Conservation (phyloP, 2,797 vertebrate genomes). For the Anguilla anguilla region DNA sequence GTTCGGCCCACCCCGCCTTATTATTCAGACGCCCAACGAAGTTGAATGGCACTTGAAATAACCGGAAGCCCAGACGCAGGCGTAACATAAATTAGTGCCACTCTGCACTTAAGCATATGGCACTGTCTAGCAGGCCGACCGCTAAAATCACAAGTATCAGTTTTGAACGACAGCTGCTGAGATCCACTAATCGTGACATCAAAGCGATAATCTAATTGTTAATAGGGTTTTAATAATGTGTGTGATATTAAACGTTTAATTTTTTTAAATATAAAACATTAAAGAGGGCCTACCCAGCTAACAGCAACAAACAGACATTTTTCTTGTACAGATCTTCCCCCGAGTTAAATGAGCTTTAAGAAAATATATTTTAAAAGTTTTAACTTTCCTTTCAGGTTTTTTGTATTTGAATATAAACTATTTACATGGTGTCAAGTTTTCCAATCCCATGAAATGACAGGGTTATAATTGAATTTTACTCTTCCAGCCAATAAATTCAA, state of each 20-base stretch:
- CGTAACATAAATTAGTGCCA: not conserved
- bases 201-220: not conserved
- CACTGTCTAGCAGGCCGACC: not conserved
- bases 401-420: not conserved
- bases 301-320: not conserved
- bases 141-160: not conserved
- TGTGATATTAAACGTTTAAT: not conserved
- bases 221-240: too few relatives aligned
- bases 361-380: not conserved
- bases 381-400: not conserved
- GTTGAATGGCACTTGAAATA: constrained; percentile 21
- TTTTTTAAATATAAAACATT: not conserved
- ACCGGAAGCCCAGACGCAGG: constrained; percentile 8
- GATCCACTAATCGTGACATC: not conserved
- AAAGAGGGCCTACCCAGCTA: not conserved
- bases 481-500: not conserved
- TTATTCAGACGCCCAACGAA: constrained; percentile 15
- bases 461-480: constrained; percentile 3
- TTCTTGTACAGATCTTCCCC: not conserved
- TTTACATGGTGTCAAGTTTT: not conserved
- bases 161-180: not conserved
- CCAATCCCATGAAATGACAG: not conserved
- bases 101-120: not conserved
- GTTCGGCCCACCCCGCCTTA: constrained; percentile 23
- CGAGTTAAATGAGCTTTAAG: not conserved